These are phyloP conservation scores for Balanococcus diminutus DNA, from an alignment of 2,888 invertebrate genomes.

Conservation along the genomic window DNA sequence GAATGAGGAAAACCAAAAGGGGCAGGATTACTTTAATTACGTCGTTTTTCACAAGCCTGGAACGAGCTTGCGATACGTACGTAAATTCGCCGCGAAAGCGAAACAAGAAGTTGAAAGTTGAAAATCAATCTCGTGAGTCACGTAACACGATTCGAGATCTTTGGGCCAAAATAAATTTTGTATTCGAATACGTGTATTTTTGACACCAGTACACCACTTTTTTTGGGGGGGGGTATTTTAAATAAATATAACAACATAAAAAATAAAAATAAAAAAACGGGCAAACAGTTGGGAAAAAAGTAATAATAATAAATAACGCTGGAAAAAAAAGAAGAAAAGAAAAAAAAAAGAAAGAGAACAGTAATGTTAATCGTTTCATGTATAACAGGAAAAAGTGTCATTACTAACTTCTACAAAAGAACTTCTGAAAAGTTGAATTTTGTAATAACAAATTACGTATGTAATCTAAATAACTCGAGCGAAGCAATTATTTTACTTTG, in stretches of 20 bases:
- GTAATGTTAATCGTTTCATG: constrained; percentile 16
- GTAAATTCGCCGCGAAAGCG: neutral
- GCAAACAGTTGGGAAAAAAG: neutral
- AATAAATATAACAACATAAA: neutral
- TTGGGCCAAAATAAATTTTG: neutral
- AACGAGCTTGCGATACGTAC: neutral
- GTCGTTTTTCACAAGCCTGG: neutral
- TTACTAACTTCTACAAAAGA: constrained; percentile 29
- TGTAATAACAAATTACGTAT: constrained; percentile 39
- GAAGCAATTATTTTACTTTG: constrained; percentile 39
- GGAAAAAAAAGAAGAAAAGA: neutral
- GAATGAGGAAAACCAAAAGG: neutral
- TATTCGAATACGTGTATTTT: neutral
- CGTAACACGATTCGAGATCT: neutral
- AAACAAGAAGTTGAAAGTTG: neutral
- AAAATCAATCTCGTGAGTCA: neutral
- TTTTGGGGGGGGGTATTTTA: neutral
- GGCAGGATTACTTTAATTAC: neutral
- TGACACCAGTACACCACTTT: neutral
- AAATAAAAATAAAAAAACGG: neutral
- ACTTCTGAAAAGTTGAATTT: constrained; percentile 34
- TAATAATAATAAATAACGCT: constrained; percentile 22
- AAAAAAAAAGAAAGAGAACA: neutral
- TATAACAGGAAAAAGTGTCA: constrained; percentile 12
- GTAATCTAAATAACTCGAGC: constrained; percentile 38